A percentile compares a stretch with the other conserved stretches of the same genome.
These are phyloP conservation scores for Talpa occidentalis DNA, from an alignment of 2,113 vertebrate genomes.

Conservation along the genomic window DNA sequence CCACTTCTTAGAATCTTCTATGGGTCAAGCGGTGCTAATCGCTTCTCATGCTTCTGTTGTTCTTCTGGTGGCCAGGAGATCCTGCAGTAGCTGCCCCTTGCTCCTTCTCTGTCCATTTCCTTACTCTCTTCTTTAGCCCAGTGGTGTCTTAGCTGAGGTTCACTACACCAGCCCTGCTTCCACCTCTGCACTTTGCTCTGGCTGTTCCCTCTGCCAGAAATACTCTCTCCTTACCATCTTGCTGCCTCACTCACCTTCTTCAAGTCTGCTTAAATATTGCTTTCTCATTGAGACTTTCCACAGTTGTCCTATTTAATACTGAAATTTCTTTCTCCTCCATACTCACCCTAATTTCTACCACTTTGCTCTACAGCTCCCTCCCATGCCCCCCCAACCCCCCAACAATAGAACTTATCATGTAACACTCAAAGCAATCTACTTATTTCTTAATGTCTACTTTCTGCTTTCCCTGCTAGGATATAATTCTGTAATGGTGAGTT, in stretches of 20 bases:
- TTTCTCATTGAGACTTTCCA: background rate
- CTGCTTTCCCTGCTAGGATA: background rate
- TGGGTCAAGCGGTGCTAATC: background rate
- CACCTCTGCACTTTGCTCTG: background rate
- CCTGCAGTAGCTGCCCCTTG: background rate
- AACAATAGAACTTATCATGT: background rate
- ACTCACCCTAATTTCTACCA: background rate
- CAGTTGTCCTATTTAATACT: background rate
- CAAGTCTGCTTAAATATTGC: background rate
- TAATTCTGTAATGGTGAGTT: background rate
- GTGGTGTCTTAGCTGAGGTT: background rate
- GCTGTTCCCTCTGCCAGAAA: background rate
- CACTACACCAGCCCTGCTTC: background rate
- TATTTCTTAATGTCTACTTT: background rate
- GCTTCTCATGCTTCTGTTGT: rapidly evolving
- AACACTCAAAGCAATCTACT: background rate
- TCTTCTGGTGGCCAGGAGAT: background rate
- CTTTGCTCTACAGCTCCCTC: background rate
- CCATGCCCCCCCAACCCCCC: rapidly evolving
- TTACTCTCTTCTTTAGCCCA: background rate
- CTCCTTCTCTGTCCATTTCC: background rate
- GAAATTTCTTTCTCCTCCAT: background rate
- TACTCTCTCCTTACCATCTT: too few relatives aligned
- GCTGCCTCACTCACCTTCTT: background rate
- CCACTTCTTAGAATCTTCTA: background rate